Percentiles rank a stretch among this genome's conserved stretches.
Evolutionary conservation across 2,797 vertebrate species (phyloP).

Genomic region (Chiroxiphia lanceolata): DNA sequence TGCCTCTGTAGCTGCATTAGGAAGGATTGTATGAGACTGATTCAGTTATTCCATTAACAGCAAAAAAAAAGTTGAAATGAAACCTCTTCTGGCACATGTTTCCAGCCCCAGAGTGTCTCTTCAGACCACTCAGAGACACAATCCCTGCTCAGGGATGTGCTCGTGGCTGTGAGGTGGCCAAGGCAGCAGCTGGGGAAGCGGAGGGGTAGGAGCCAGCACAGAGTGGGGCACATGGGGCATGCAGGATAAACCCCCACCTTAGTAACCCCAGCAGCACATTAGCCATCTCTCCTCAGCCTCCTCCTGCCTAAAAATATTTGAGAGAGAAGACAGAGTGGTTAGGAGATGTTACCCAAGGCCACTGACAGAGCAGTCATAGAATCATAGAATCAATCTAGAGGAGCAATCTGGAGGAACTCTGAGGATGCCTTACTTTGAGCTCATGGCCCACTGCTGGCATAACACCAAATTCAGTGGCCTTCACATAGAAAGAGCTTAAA

Average conservation of each 20-base stretch:
- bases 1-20: not conserved
- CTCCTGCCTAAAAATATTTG: not conserved
- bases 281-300: not conserved
- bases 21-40: not conserved
- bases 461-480: not conserved
- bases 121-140: not conserved
- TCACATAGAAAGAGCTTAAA: accelerated
- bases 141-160: not conserved
- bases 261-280: accelerated
- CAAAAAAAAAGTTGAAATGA: not conserved
- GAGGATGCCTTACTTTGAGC: not conserved
- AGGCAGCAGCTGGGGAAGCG: not conserved
- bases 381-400: no score
- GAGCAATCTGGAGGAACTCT: not conserved
- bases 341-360: no score
- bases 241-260: accelerated
- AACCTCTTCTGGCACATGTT: not conserved
- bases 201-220: accelerated
- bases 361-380: not conserved
- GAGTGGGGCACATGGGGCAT: accelerated
- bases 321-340: not conserved
- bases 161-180: not conserved
- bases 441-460: not conserved
- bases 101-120: not conserved
- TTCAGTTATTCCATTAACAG: not conserved